phyloP scores from a whole-genome alignment of 2,888 invertebrate species.

The Caenorhabditis parvicauda region DNA sequence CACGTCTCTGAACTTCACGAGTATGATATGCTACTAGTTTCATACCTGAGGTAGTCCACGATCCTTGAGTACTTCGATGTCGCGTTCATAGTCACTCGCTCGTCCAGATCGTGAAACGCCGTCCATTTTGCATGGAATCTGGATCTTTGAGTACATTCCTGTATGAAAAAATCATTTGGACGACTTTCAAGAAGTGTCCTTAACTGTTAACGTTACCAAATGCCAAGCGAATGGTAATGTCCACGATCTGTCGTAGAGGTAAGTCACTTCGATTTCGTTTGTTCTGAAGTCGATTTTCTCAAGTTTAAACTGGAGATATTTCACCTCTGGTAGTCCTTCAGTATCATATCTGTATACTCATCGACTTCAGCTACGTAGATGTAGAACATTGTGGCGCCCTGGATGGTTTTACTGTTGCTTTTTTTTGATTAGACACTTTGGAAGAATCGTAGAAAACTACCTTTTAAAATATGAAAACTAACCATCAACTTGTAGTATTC shows the following conservation, averaged over 20 bases:
- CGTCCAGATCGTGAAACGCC: slow-evolving; percentile 15
- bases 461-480: background rate
- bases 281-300: slow-evolving; percentile 1
- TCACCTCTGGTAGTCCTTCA: slow-evolving; percentile 12
- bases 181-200: too few species aligned
- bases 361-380: slow-evolving; percentile 12
- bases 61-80: slow-evolving; percentile 4
- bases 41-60: slow-evolving; percentile 11
- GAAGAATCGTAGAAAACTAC: too few species aligned
- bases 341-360: slow-evolving; percentile 9
- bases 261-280: slow-evolving; percentile 15
- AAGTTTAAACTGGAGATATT: background rate
- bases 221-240: background rate
- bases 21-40: too few species aligned
- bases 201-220: background rate
- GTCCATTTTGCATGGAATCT: slow-evolving; percentile 16
- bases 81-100: slow-evolving; percentile 13
- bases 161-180: too few species aligned
- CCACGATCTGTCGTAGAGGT: background rate
- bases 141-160: slow-evolving; percentile 20
- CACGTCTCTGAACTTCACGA: too few species aligned
- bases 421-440: too few species aligned
- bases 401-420: too few species aligned
- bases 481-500: slow-evolving; percentile 15
- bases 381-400: slow-evolving; percentile 24